phyloP scores from a whole-genome alignment of 1,140 invertebrate genomes.

The Zaprionus nigranus region DNA sequence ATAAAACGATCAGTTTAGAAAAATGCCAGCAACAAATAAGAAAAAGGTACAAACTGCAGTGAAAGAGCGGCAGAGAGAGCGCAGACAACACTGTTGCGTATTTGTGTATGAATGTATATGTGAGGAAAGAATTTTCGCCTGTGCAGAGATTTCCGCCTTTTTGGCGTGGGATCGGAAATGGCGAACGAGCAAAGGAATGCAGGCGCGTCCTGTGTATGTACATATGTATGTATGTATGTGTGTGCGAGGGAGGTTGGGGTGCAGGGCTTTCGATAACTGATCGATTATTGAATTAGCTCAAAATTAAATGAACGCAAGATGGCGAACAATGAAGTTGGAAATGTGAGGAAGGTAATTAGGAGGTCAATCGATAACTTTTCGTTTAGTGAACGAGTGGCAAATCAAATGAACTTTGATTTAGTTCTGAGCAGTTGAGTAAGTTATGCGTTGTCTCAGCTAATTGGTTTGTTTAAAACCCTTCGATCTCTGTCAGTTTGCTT shows the following conservation, averaged over 20 bases:
- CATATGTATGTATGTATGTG: not conserved
- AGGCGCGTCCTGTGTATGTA: slow-evolving; percentile 4
- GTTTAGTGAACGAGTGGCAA: not conserved
- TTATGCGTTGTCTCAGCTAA: not conserved
- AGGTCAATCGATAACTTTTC: slow-evolving; percentile 1
- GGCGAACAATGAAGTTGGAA: too few relatives aligned
- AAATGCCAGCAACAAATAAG: slow-evolving; percentile 56
- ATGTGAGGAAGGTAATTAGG: too few relatives aligned
- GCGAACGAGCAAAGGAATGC: slow-evolving; percentile 40
- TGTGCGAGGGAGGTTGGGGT: not conserved
- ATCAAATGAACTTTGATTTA: not conserved
- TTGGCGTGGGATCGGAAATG: slow-evolving; percentile 76
- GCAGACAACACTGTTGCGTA: slow-evolving; percentile 31
- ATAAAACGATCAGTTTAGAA: slow-evolving; percentile 83
- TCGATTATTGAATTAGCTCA: not conserved
- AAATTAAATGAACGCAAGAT: not conserved
- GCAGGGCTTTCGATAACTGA: slow-evolving; percentile 8
- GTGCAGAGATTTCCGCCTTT: slow-evolving; percentile 72
- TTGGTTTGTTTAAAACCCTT: slow-evolving; percentile 1
- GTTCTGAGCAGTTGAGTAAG: not conserved
- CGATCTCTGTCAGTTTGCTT: not conserved
- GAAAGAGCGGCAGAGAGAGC: not conserved
- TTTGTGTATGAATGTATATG: slow-evolving; percentile 22
- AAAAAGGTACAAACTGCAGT: slow-evolving; percentile 46
- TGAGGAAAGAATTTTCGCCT: slow-evolving; percentile 61